Evolutionary conservation across 2,113 vertebrate genomes (phyloP).

Genomic region (Proteles cristata): DNA sequence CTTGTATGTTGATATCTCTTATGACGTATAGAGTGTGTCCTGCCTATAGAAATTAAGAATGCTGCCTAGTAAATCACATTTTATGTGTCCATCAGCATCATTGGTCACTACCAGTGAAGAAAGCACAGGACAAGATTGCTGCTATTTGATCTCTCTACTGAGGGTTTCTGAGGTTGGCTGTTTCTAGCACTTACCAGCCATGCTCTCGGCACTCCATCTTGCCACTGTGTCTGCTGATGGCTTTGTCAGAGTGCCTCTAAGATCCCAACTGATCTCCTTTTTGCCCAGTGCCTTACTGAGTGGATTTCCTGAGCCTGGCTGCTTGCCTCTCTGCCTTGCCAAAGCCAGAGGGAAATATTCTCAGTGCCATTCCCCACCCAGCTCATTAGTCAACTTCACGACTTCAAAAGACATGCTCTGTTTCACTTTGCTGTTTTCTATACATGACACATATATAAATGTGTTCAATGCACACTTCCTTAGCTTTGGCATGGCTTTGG

Average conservation of each 20-base stretch:
- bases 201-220: not conserved
- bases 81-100: not conserved
- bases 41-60: not conserved
- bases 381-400: conserved; percentile 71
- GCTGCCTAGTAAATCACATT: not conserved
- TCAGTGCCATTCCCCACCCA: conserved; percentile 6
- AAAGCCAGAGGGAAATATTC: conserved; percentile 37
- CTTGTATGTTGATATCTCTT: not conserved
- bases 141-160: not conserved
- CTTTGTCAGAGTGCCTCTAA: not conserved
- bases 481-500: not conserved
- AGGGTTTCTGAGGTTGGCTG: not conserved
- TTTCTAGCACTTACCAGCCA: not conserved
- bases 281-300: not conserved
- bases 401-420: conserved; percentile 62
- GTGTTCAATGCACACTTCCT: not conserved
- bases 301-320: conserved; percentile 42
- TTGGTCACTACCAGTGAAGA: not conserved
- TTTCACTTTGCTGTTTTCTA: conserved; percentile 65
- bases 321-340: not conserved
- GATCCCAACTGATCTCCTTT: not conserved
- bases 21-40: not conserved
- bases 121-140: not conserved
- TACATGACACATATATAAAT: conserved; percentile 63
- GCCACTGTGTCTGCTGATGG: not conserved